These are phyloP conservation scores for Capricornis sumatraensis DNA, from an alignment of 2,113 vertebrate genomes.

Conservation along the genomic window DNA sequence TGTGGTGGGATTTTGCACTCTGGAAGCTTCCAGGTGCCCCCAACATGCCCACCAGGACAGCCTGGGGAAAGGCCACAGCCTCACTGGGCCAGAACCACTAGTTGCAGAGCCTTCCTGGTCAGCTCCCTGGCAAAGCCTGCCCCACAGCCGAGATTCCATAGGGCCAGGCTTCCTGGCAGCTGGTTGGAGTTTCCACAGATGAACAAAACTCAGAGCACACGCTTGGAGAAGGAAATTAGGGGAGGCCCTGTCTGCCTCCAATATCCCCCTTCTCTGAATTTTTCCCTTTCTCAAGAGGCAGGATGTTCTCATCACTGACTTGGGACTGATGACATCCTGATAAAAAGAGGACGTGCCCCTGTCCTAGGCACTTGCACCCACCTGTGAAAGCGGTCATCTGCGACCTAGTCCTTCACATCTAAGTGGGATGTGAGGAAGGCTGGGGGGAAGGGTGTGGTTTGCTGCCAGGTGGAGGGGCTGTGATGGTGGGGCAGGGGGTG, in stretches of 20 bases:
- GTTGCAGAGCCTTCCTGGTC: too few species aligned
- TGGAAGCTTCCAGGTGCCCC: background rate
- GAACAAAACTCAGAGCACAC: background rate
- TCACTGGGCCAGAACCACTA: background rate
- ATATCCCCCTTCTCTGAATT: rapidly evolving
- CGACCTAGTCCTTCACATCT: background rate
- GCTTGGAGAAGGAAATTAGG: background rate
- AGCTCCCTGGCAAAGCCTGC: background rate
- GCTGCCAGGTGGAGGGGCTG: background rate
- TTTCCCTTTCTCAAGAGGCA: background rate
- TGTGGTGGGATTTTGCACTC: background rate
- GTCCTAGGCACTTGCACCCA: background rate
- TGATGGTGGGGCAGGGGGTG: background rate
- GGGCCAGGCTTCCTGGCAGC: background rate
- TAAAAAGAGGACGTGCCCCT: background rate
- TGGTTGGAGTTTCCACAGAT: background rate
- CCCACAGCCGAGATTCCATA: too few species aligned
- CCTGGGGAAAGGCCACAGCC: background rate
- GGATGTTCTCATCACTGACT: background rate
- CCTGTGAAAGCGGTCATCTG: background rate
- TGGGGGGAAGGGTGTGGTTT: background rate
- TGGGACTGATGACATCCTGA: background rate
- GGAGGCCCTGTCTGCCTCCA: background rate
- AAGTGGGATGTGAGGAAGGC: background rate
- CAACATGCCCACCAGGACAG: rapidly evolving